These are phyloP conservation scores for Crepidodera aurea DNA, from an alignment of 2,888 invertebrate species.

Conservation along the genomic window DNA sequence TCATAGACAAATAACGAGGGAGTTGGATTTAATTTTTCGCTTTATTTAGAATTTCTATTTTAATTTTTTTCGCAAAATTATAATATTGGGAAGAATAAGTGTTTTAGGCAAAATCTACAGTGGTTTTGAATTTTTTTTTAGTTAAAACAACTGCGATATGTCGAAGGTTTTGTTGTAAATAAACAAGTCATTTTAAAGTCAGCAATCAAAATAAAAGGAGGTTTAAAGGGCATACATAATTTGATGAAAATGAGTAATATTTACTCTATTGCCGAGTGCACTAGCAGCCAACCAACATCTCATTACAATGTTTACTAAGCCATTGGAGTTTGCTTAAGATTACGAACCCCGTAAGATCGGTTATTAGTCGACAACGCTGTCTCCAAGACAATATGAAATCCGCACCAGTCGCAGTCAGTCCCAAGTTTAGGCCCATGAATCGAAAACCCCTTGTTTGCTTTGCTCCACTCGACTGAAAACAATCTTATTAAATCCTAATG, in stretches of 20 bases:
- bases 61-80: too few relatives aligned
- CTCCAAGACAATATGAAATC: slow-evolving; percentile 51
- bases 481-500: slow-evolving; percentile 52
- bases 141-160: too few relatives aligned
- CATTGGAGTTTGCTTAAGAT: slow-evolving; percentile 54
- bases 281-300: slow-evolving; percentile 39
- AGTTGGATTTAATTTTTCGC: too few relatives aligned
- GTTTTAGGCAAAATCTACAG: too few relatives aligned
- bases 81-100: too few relatives aligned
- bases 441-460: slow-evolving; percentile 54
- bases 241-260: slow-evolving; percentile 38
- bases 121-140: too few relatives aligned
- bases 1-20: too few relatives aligned
- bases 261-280: neutral
- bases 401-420: slow-evolving; percentile 37
- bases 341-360: slow-evolving; percentile 45
- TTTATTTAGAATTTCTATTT: too few relatives aligned
- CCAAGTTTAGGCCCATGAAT: slow-evolving; percentile 50
- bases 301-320: slow-evolving; percentile 54
- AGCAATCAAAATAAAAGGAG: slow-evolving; percentile 24
- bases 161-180: neutral
- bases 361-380: slow-evolving; percentile 46
- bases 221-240: slow-evolving; percentile 45
- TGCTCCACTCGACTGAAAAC: slow-evolving; percentile 54
- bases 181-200: neutral